Evolutionary conservation across 1,140 invertebrate genomes (phyloP).

Genomic region (Meteorus sp.): DNA sequence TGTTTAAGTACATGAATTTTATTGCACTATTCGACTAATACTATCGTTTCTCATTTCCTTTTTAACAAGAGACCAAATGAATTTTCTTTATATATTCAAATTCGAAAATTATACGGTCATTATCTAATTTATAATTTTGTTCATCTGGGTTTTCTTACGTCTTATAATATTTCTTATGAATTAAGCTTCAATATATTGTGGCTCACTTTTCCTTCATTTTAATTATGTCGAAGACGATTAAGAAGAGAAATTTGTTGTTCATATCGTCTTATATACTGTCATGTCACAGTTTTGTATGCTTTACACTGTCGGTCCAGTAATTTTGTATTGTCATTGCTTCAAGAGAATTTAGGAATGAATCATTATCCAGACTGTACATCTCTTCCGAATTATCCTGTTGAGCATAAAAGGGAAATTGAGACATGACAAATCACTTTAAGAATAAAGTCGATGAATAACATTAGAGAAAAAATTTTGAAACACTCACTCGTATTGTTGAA

Average conservation of each 20-base stretch:
- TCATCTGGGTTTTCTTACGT: background rate
- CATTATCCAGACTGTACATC: conserved; percentile 90
- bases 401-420: conserved; percentile 15
- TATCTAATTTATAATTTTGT: conserved; percentile 30
- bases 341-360: conserved; percentile 86
- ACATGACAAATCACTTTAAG: background rate
- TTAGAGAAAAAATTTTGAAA: conserved; percentile 18
- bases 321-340: conserved; percentile 93
- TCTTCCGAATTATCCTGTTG: conserved; percentile 85
- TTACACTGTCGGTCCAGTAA: conserved; percentile 89
- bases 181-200: background rate
- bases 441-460: conserved; percentile 12
- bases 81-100: conserved; percentile 23
- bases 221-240: conserved; percentile 24
- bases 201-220: conserved; percentile 13
- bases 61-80: conserved; percentile 22
- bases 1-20: conserved; percentile 44
- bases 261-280: conserved; percentile 23
- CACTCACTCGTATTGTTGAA: conserved; percentile 80
- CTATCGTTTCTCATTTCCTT: conserved; percentile 23
- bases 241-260: background rate
- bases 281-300: conserved; percentile 84
- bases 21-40: conserved; percentile 44
- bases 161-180: background rate
- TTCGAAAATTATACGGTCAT: conserved; percentile 14